Base-by-base conservation (phyloP, 2,888 invertebrate genomes). In the Tuta absoluta region DNA sequence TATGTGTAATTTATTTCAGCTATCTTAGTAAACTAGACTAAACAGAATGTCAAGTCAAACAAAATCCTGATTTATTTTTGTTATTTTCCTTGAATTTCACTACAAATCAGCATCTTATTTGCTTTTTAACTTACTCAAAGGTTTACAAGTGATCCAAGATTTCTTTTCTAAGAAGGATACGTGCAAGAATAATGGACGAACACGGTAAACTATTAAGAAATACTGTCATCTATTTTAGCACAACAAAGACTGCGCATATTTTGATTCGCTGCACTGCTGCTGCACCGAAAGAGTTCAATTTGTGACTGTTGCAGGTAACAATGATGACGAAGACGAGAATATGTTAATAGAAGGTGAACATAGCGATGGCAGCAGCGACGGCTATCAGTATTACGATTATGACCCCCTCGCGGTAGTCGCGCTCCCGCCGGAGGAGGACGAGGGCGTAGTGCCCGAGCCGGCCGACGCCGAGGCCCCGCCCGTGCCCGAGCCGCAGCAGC, bases 171-270 rank as follows among this genome's bases (percentile, higher is more conserved):
- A 67, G 75, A 57, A 70, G 75, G 67, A 60, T 81, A 21, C 66
- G 80, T 23, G 68, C 75, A 41, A 73, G 74, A 38, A 74, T 81
- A 23, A 82, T 86, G 84, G 80, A 85, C 62, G 77, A 77, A 14
- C 77, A 78, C 60, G 78, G 86, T 85, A 63, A 8, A 72, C 76
- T 74, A 2, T 8, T 12, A 7, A n/a, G 8, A 33, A 33, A 33
- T 8, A 14, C 8, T 38, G 8, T 38, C 28, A 38, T 41, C 14
- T 41, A 14, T 41, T 14, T n/a, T 41, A 3, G 41, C 24, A 56
- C 28, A 56, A 24, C n/a, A 56, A n/a, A 28, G 28, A 56, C 56
- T 56, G 28, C 56, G 56, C 56, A 56, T 28, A 28, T 56, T 56
- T 56, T 17, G 28, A 3, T 1, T 17, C n/a, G 11, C 49, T 21